phyloP scores from a whole-genome alignment of 2,888 invertebrate genomes.

The Ashinkailepas kermadecensis region DNA sequence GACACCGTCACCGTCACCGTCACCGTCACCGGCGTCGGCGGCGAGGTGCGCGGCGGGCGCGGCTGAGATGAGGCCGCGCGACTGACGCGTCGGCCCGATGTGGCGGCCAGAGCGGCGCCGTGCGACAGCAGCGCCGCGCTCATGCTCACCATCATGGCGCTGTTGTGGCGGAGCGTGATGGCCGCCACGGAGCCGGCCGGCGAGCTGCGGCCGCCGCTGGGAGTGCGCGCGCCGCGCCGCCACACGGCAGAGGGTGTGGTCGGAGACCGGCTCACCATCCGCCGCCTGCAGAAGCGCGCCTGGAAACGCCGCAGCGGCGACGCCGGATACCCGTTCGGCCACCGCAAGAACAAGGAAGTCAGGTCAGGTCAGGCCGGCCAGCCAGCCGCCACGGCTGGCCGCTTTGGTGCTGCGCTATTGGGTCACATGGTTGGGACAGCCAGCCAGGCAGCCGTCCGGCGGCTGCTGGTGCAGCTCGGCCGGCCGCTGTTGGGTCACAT shows the following conservation, averaged over 20 bases:
- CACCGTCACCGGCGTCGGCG: no score
- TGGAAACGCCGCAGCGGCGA: slow-evolving; percentile 5
- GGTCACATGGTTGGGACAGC: no score
- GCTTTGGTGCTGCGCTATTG: no score
- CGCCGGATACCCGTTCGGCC: slow-evolving; percentile 9
- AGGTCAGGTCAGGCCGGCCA: not conserved
- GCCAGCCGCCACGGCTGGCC: not conserved
- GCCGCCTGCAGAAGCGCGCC: not conserved
- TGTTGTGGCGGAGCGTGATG: not conserved
- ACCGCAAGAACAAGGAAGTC: slow-evolving; percentile 16
- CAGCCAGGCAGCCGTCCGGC: no score
- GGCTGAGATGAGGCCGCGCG: not conserved
- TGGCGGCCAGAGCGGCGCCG: not conserved
- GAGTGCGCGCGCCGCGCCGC: not conserved
- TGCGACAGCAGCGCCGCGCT: not conserved
- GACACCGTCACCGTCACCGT: no score
- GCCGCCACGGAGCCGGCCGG: not conserved
- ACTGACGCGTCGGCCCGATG: not conserved
- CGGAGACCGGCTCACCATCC: slow-evolving; percentile 14
- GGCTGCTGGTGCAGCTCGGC: no score
- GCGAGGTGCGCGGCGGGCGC: not conserved
- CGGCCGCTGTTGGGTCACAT: no score
- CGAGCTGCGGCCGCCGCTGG: slow-evolving; percentile 3
- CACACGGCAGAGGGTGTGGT: slow-evolving; percentile 7
- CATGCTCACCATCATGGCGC: not conserved